These are phyloP conservation scores for Zoanthus gigantus DNA, from an alignment of 92 coral and sea anemone genomes.

Conservation along the genomic window DNA sequence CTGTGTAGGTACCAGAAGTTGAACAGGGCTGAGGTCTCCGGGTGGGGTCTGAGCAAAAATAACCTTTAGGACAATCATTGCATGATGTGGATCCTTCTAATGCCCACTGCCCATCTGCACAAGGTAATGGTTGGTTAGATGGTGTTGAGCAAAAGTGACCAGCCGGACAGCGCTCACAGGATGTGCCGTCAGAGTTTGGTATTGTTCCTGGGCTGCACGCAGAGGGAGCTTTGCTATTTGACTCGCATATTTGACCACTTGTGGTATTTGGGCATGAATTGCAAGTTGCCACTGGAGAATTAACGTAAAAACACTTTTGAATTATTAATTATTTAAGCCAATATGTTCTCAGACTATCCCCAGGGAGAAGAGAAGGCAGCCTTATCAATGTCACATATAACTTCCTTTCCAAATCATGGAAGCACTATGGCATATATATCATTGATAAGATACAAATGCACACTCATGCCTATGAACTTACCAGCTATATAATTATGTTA, in stretches of 20 bases:
- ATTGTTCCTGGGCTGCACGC: slow-evolving; percentile 82
- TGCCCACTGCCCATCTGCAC: slow-evolving; percentile 87
- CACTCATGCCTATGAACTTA: too few species aligned
- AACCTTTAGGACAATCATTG: slow-evolving; percentile 82
- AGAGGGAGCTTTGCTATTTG: slow-evolving; percentile 76
- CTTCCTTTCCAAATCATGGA: too few species aligned
- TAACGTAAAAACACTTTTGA: not conserved
- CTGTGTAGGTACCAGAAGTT: slow-evolving; percentile 79
- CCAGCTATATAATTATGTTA: too few species aligned
- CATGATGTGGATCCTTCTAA: slow-evolving; percentile 86
- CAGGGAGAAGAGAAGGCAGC: too few species aligned
- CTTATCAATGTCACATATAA: too few species aligned
- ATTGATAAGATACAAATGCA: too few species aligned
- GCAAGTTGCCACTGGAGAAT: slow-evolving; percentile 82
- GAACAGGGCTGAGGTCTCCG: slow-evolving; percentile 75
- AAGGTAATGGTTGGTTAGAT: slow-evolving; percentile 70
- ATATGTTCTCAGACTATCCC: not conserved
- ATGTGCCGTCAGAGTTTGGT: slow-evolving; percentile 85
- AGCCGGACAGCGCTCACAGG: slow-evolving; percentile 80
- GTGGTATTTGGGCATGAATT: slow-evolving; percentile 95
- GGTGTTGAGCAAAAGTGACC: slow-evolving; percentile 91
- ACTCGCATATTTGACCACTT: slow-evolving; percentile 86
- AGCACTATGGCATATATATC: too few species aligned
- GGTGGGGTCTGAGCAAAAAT: slow-evolving; percentile 65
- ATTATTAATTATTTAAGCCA: not conserved